Evolutionary conservation across 1,140 invertebrate species (phyloP).

Genomic region (Spodoptera litura): DNA sequence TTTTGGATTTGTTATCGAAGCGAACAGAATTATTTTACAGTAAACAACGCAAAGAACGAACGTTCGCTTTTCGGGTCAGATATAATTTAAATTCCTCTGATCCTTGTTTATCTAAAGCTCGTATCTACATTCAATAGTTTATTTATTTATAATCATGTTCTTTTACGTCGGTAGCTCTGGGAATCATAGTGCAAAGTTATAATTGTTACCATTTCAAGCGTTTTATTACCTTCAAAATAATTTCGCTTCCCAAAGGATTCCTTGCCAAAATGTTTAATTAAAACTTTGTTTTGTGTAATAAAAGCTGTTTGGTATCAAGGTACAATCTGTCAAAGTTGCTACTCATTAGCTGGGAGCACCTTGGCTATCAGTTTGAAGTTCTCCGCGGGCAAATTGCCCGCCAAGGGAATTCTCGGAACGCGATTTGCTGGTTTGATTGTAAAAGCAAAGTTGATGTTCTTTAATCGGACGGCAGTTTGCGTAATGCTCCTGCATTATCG

Average conservation of each 20-base stretch:
- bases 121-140: not conserved
- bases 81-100: not conserved
- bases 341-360: conserved; percentile 25
- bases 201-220: conserved; percentile 34
- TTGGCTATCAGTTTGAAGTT: conserved; percentile 14
- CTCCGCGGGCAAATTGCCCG: not conserved
- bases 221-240: conserved; percentile 35
- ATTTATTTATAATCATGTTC: not conserved
- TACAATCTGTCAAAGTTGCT: conserved; percentile 37
- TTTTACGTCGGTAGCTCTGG: not conserved
- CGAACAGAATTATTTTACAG: conserved; percentile 5
- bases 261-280: conserved; percentile 25
- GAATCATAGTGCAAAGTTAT: conserved; percentile 35
- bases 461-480: not conserved
- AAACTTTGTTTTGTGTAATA: conserved; percentile 41
- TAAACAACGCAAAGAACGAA: not conserved
- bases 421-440: not conserved
- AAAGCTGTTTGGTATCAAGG: conserved; percentile 35
- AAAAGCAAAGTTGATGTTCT: not conserved
- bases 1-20: conserved; percentile 6
- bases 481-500: not conserved
- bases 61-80: not conserved
- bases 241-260: conserved; percentile 27
- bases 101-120: not conserved
- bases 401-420: not conserved